Evolutionary conservation across 1,140 invertebrate species (phyloP).

Genomic region (Pseudomyrmex sp.): DNA sequence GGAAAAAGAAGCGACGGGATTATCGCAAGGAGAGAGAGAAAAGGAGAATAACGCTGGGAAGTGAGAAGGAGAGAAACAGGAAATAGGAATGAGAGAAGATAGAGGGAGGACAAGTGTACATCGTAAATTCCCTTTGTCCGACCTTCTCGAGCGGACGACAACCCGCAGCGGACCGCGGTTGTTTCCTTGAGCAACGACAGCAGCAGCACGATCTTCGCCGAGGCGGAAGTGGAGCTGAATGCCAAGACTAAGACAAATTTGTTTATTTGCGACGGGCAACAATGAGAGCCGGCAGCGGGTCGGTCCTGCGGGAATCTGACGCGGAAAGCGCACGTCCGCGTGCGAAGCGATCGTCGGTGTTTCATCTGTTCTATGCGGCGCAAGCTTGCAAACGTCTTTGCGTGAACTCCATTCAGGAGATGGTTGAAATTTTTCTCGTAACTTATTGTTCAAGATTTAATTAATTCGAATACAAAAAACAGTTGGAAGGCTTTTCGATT

Average conservation of each 20-base stretch:
- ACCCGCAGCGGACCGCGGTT: slow-evolving; percentile 41
- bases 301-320: slow-evolving; percentile 29
- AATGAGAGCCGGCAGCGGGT: slow-evolving; percentile 40
- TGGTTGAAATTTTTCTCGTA: background rate
- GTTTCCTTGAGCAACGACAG: slow-evolving; percentile 11
- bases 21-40: slow-evolving; percentile 7
- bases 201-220: slow-evolving; percentile 34
- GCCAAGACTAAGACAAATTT: slow-evolving; percentile 62
- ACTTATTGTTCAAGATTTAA: background rate
- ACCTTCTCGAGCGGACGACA: slow-evolving; percentile 44
- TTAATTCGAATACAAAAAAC: background rate
- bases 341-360: background rate
- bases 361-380: background rate
- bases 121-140: slow-evolving; percentile 75
- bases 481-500: too few species aligned
- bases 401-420: background rate
- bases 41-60: background rate
- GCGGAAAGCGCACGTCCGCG: background rate
- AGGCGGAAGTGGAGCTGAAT: slow-evolving; percentile 44
- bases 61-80: background rate
- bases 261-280: slow-evolving; percentile 56
- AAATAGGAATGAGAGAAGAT: slow-evolving; percentile 48
- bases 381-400: slow-evolving; percentile 10
- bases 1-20: slow-evolving; percentile 21
- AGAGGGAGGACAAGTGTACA: slow-evolving; percentile 58